Evolutionary conservation across 2,888 invertebrate species (phyloP), one percentile per base, ranked within the genome.

Genomic region (Ctenicera cuprea): DNA sequence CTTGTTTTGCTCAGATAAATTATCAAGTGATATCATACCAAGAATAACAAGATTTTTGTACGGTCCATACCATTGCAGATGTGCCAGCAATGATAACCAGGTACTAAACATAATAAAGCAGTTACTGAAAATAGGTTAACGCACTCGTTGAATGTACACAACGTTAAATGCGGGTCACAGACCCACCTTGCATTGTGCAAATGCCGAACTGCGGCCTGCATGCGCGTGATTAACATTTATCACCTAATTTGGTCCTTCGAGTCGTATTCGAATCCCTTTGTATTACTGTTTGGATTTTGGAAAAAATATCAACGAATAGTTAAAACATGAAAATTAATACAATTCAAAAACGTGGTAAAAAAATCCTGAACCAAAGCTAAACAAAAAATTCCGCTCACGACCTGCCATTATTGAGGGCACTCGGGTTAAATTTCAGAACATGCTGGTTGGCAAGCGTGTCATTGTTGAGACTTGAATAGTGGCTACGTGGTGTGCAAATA

Each of bases 171-270:
- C 67, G 59, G 72, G 72, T 72, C 72, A 67, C 67, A 54, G 62
- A 67, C 72, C 67, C 72, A 72, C 72, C 72, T 72, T 72, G 54
- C 62, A 52, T 67, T 72, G 61, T 71, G 64, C 63, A 71, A 54
- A 50, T 50, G 33, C 50, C 65, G 30, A 22, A 22, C 54, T 57
- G 16, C 43, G 38, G 57, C 57, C 66, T 45, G 33, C 20, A 54
- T 45, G 33, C 33, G 54, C 26, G n/a, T 4, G 30, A n/a, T 14
- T 41, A 41, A n/a, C 43, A 43, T 41, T 41, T 41, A 22, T n/a
- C 59, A 33, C 11, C 18, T n/a, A n/a, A n/a, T n/a, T n/a, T n/a
- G n/a, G n/a, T n/a, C n/a, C n/a, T n/a, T n/a, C n/a, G n/a, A n/a
- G n/a, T n/a, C n/a, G n/a, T n/a, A n/a, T n/a, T n/a, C n/a, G n/a